These are phyloP conservation scores for Pionites leucogaster DNA, from an alignment of 2,113 vertebrate genomes.

Conservation along the genomic window DNA sequence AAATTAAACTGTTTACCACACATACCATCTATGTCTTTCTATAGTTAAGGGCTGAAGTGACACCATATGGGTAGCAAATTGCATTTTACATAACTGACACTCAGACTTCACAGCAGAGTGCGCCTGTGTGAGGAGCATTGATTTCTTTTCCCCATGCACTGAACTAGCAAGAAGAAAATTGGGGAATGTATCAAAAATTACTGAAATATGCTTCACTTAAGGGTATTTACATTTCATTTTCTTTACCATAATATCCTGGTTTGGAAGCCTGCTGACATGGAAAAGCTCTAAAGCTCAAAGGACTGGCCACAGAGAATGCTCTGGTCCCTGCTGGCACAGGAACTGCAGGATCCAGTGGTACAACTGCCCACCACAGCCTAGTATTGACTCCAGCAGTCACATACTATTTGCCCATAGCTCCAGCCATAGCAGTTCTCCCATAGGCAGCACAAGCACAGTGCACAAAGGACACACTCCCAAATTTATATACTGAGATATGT, in stretches of 20 bases:
- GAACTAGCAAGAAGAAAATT: neutral
- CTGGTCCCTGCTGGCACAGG: neutral
- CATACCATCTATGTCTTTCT: neutral
- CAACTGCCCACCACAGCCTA: neutral
- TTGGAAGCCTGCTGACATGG: neutral
- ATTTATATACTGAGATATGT: neutral
- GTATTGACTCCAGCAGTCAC: neutral
- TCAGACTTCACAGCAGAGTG: neutral
- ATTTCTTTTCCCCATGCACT: fast-evolving
- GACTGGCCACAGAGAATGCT: neutral
- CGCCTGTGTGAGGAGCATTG: neutral
- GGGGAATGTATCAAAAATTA: neutral
- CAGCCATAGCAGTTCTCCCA: neutral
- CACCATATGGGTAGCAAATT: neutral
- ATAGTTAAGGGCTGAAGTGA: neutral
- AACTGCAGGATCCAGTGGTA: neutral
- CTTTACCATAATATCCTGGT: neutral
- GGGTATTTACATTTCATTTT: neutral
- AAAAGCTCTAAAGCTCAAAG: neutral
- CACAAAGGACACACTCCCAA: neutral
- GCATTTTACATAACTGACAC: neutral
- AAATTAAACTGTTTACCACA: constrained; percentile 68
- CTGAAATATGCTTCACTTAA: neutral
- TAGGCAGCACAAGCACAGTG: neutral
- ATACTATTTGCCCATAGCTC: neutral